phyloP scores from a whole-genome alignment of 30 jellyfish, hydroid and myxozoan species.

The Hydra vulgaris region DNA sequence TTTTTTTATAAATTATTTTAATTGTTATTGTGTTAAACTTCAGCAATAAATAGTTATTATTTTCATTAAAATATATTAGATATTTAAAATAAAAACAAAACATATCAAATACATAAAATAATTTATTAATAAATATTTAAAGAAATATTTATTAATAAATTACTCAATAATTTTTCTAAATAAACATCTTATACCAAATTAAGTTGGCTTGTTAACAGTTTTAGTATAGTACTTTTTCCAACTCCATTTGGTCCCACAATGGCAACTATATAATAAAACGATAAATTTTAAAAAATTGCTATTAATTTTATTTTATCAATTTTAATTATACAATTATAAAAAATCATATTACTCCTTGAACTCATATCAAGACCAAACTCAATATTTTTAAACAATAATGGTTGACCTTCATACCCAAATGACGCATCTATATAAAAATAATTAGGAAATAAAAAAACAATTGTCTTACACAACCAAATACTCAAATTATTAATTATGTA shows the following conservation, averaged over 20 bases:
- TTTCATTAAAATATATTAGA: too few relatives aligned
- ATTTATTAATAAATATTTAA: too few relatives aligned
- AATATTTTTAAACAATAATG: conserved; percentile 48
- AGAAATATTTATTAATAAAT: too few relatives aligned
- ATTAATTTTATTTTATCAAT: background rate
- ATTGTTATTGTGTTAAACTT: too few relatives aligned
- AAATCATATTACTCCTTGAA: conserved; percentile 53
- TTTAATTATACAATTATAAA: background rate
- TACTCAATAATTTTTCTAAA: background rate
- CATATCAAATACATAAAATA: too few relatives aligned
- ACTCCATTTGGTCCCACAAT: conserved; percentile 99
- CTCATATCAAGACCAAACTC: conserved; percentile 93
- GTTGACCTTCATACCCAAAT: conserved; percentile 79
- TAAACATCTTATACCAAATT: conserved; percentile 32
- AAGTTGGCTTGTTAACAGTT: conserved; percentile 50
- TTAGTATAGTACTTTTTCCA: conserved; percentile 93
- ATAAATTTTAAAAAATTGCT: background rate
- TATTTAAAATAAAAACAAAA: background rate
- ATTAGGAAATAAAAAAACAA: background rate
- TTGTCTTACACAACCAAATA: too few relatives aligned
- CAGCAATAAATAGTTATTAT: too few relatives aligned
- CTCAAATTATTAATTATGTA: too few relatives aligned
- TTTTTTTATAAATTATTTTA: too few relatives aligned
- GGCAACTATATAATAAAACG: conserved; percentile 56
- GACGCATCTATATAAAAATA: conserved; percentile 28